Percentiles rank a stretch among this genome's conserved stretches.
Evolutionary conservation across 2,113 vertebrate genomes (phyloP).

Genomic region (Xenus cinereus): DNA sequence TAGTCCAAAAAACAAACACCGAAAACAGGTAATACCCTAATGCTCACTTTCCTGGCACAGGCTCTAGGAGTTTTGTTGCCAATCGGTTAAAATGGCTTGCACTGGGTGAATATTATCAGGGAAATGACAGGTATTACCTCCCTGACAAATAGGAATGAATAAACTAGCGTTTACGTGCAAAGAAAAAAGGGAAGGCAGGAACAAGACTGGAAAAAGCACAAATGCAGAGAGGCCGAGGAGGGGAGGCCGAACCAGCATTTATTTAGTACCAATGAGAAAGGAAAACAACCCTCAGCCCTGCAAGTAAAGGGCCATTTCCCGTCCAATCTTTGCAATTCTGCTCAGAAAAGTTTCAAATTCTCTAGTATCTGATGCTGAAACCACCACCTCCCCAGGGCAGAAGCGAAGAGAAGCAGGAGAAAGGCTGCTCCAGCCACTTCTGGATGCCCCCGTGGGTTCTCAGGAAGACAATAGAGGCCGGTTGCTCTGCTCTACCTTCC

Average conservation of each 20-base stretch:
- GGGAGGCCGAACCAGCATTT: rapidly evolving
- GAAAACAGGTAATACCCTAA: not conserved
- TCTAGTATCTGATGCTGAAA: not conserved
- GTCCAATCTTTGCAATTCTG: not conserved
- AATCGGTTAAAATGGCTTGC: not conserved
- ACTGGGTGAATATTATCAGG: not conserved
- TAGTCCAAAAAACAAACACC: slow-evolving; percentile 39
- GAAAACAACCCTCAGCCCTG: not conserved
- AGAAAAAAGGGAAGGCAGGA: not conserved
- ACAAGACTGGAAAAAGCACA: not conserved
- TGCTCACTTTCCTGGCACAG: not conserved
- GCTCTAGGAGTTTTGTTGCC: not conserved
- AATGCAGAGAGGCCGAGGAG: not conserved
- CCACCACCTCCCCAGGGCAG: not conserved
- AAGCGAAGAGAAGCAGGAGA: not conserved
- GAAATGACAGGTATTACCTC: not conserved
- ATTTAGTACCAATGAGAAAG: not conserved
- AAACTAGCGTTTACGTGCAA: not conserved
- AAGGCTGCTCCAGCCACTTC: not conserved
- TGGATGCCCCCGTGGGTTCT: not conserved
- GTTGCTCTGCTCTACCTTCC: not conserved
- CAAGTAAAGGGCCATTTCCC: not conserved
- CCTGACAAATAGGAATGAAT: not conserved
- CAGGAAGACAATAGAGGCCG: not conserved
- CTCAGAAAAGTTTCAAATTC: not conserved